Percentiles rank a stretch among this genome's conserved stretches.
Conservation (phyloP, 2,888 invertebrate species). For the Endotricha flammealis region DNA sequence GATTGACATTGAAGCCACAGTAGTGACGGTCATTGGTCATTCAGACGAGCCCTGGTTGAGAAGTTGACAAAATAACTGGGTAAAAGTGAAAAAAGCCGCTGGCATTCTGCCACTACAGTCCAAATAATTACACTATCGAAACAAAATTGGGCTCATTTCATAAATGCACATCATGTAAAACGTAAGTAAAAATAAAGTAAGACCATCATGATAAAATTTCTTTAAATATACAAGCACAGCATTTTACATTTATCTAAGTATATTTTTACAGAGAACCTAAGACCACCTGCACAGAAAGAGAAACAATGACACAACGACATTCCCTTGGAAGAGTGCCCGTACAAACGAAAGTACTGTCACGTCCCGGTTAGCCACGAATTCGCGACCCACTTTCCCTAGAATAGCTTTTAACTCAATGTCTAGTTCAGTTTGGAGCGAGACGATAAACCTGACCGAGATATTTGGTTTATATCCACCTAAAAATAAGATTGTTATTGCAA, state of each 20-base stretch:
- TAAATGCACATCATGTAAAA: too few species aligned
- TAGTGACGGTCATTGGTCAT: constrained; percentile 37
- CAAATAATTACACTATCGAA: too few species aligned
- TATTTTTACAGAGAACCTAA: not conserved
- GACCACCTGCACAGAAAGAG: constrained; percentile 5
- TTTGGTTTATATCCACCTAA: constrained; percentile 24
- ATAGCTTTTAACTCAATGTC: constrained; percentile 54
- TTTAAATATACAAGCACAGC: too few species aligned
- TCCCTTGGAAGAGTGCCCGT: constrained; percentile 52
- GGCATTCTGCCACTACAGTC: constrained; percentile 54
- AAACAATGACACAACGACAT: constrained; percentile 25
- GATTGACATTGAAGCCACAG: constrained; percentile 47
- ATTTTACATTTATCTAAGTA: not conserved
- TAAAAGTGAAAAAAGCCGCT: constrained; percentile 48
- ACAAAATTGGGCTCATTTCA: too few species aligned
- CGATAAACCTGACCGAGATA: constrained; percentile 28
- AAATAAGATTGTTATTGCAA: constrained; percentile 23
- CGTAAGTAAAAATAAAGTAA: too few species aligned
- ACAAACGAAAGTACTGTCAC: constrained; percentile 24
- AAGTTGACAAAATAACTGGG: constrained; percentile 59
- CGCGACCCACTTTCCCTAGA: constrained; percentile 48
- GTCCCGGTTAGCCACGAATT: constrained; percentile 34
- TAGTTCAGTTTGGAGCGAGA: constrained; percentile 49
- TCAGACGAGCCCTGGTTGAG: constrained; percentile 52
- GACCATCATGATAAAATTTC: too few species aligned